Evolutionary conservation across 2,888 invertebrate genomes (phyloP).

Genomic region (Lycophotia porphyrea): DNA sequence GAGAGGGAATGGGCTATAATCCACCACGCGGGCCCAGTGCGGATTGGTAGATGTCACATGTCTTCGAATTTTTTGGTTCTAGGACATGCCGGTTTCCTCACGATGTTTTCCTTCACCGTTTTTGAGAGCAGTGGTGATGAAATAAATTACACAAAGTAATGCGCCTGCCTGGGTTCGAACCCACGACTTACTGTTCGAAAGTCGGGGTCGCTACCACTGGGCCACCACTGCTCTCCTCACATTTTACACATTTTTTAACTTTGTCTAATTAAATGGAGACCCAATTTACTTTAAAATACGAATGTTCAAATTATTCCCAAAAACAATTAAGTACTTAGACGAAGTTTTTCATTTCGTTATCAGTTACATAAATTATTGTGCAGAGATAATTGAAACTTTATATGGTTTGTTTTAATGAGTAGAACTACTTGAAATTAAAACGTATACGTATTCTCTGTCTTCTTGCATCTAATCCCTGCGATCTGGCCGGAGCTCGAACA

Average conservation of each 20-base stretch:
- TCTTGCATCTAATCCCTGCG: constrained; percentile 24
- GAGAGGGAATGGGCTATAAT: no score
- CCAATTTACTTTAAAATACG: background rate
- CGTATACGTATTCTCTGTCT: constrained; percentile 20
- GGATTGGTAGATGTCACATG: no score
- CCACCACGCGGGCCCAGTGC: no score
- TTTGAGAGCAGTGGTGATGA: no score
- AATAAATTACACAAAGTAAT: no score
- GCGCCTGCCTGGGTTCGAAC: no score
- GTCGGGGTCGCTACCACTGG: no score
- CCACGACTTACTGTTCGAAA: no score
- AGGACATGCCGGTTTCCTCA: no score
- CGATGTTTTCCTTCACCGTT: no score
- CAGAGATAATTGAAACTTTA: constrained; percentile 30
- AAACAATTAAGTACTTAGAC: background rate
- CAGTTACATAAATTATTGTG: constrained; percentile 1
- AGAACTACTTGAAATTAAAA: constrained; percentile 22
- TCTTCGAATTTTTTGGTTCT: no score
- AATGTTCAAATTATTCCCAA: background rate
- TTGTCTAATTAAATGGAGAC: background rate
- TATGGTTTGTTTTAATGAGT: constrained; percentile 26
- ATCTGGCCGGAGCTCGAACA: constrained; percentile 22
- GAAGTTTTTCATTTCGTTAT: background rate
- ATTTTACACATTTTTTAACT: background rate
- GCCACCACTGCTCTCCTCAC: no score